Conservation (phyloP, 2,797 vertebrate species). For the Erithacus rubecula region DNA sequence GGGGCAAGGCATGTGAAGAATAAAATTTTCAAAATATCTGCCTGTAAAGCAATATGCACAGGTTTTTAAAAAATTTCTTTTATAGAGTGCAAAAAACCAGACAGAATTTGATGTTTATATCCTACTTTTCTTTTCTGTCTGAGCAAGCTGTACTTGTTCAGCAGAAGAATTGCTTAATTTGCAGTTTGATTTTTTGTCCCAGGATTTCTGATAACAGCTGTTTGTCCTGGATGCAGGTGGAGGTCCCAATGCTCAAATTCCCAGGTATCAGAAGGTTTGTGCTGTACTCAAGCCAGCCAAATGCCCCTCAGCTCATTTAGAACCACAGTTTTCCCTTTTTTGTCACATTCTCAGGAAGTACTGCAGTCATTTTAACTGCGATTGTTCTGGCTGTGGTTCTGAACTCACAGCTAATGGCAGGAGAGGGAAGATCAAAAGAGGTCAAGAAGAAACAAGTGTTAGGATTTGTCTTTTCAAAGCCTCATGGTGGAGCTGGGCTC, state of each 20-base stretch:
- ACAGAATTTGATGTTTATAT: too few species aligned
- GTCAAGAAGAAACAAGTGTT: slow-evolving; percentile 2
- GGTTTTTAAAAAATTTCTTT: too few species aligned
- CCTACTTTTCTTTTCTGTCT: too few species aligned
- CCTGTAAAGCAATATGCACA: too few species aligned
- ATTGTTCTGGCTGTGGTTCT: background rate
- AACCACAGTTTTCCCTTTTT: background rate
- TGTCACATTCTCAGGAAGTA: background rate
- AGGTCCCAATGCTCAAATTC: background rate
- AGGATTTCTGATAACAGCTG: background rate
- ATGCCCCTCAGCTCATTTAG: background rate
- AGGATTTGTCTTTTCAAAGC: slow-evolving; percentile 6
- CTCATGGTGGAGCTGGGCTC: background rate
- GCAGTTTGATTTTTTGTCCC: background rate
- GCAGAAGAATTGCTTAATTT: background rate
- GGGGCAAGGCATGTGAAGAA: background rate
- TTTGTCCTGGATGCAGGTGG: background rate
- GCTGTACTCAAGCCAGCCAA: background rate
- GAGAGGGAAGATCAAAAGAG: background rate
- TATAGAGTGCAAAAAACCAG: too few species aligned
- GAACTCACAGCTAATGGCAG: background rate
- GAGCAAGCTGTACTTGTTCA: background rate
- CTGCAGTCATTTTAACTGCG: background rate
- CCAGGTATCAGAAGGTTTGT: background rate
- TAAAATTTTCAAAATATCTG: too few species aligned